These are phyloP conservation scores for Aspiorhynchus laticeps DNA, from an alignment of 2,113 vertebrate genomes.

Conservation along the genomic window DNA sequence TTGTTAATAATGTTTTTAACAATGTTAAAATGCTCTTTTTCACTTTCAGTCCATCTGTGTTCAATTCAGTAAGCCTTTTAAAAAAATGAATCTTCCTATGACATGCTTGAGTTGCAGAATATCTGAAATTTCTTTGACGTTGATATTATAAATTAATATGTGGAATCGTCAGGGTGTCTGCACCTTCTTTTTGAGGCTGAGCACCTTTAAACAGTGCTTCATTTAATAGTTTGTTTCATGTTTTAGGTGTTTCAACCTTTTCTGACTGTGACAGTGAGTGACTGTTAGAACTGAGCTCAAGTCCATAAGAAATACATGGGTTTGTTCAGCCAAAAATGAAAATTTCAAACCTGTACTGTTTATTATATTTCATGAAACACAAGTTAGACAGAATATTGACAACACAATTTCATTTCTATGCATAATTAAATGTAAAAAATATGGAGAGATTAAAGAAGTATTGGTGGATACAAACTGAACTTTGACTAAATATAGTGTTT, in stretches of 20 bases:
- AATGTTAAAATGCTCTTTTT: not conserved
- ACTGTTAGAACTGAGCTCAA: not conserved
- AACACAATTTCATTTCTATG: not conserved
- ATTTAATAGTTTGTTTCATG: conserved; percentile 16
- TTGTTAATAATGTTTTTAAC: no score
- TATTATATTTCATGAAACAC: not conserved
- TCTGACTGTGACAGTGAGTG: not conserved
- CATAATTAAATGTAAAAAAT: not conserved
- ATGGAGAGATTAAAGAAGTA: not conserved
- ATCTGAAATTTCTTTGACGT: conserved; percentile 6
- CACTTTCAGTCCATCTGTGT: not conserved
- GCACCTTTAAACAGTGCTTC: not conserved
- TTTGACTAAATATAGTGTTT: not conserved
- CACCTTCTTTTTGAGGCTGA: not conserved
- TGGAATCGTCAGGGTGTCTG: not conserved
- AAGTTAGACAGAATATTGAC: not conserved
- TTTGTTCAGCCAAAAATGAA: not conserved
- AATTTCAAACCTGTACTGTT: not conserved
- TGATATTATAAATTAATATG: conserved; percentile 13
- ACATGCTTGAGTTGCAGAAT: conserved; percentile 12
- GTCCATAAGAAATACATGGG: not conserved
- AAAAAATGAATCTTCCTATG: not conserved
- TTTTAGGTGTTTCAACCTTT: conserved; percentile 1
- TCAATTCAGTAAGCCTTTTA: not conserved
- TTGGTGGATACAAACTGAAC: not conserved